Base-by-base conservation (phyloP, 2,113 vertebrate genomes). In the Camelus dromedarius region DNA sequence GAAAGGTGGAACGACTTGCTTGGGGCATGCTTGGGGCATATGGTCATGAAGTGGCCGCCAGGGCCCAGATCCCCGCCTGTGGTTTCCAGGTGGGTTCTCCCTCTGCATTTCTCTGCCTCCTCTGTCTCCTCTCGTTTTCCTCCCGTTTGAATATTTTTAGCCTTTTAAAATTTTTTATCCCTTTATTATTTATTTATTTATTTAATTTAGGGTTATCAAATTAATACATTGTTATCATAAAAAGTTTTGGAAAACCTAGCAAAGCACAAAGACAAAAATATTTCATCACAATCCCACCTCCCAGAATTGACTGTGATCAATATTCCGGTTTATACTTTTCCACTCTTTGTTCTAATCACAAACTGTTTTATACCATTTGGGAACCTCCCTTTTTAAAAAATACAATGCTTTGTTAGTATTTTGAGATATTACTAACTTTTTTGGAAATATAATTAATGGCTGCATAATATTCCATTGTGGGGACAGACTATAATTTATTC, bases 31-130 rank as follows among this genome's bases (percentile, higher is more conserved):
- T 3, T 28, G n/a, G 62, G 58, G 62, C 52, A 13, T 4, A 20
- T 9, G 9, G 11, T 3, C 0, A 3, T 30, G 6, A 50, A 19
- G 52, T 3, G 10, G 22, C n/a, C 15, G 90, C 24, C 35, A 8
- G 69, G 81, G 18, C 54, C 56, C 16, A 56, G 77, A 46, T 26
- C 38, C 30, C 32, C 24, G 77, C 28, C 50, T 7, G 38, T 15
- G 30, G 24, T n/a, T 72, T 92, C 86, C 14, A 2, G 22, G 35
- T 8, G 18, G 35, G 18, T 16, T 42, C 48, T 50, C 56, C 62
- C 38, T 50, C 12, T 2, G 42, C 4, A 0, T 70, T 75, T 56
- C 69, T 18, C 0, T 16, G 5, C 50, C 8, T 38, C 46, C 56
- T 80, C 35, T 24, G 9, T 26, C 54, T 64, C 48, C n/a, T 35